These are phyloP conservation scores for Hyperoodon ampullatus DNA, from an alignment of 2,113 vertebrate species.

Conservation along the genomic window DNA sequence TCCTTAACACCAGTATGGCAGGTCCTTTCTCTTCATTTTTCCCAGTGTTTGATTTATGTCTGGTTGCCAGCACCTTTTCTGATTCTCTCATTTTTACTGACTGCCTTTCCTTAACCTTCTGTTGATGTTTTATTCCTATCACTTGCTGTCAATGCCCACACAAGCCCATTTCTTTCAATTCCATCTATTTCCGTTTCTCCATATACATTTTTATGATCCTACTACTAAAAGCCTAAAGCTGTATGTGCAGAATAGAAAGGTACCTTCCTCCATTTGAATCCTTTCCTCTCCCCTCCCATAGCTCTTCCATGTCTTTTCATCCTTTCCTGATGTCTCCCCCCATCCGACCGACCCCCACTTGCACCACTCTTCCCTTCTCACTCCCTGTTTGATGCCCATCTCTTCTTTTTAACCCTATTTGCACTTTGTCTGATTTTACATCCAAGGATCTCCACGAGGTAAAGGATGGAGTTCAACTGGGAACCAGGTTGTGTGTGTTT, in stretches of 20 bases:
- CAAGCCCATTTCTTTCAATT: slow-evolving; percentile 62
- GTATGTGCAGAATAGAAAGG: neutral
- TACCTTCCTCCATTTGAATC: slow-evolving; percentile 7
- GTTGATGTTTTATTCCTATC: slow-evolving; percentile 62
- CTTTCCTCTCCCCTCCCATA: neutral
- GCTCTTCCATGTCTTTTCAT: neutral
- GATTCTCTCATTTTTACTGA: slow-evolving; percentile 7
- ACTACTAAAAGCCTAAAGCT: slow-evolving; percentile 43
- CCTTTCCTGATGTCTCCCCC: neutral
- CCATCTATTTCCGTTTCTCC: slow-evolving; percentile 28
- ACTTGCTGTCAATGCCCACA: slow-evolving; percentile 41
- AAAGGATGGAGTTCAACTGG: neutral
- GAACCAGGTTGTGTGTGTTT: slow-evolving; percentile 38
- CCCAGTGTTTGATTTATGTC: slow-evolving; percentile 31
- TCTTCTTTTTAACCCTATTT: slow-evolving; percentile 33
- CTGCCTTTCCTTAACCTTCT: slow-evolving; percentile 65
- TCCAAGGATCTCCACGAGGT: neutral
- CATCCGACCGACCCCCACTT: neutral
- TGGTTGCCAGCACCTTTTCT: neutral
- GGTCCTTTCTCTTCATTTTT: neutral
- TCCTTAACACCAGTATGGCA: neutral
- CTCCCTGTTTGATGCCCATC: slow-evolving; percentile 36
- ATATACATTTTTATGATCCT: slow-evolving; percentile 65
- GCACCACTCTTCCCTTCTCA: neutral
- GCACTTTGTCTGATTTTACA: slow-evolving; percentile 25